Evolutionary conservation across 2,113 vertebrate genomes (phyloP), one percentile per base, ranked within the genome.

Genomic region (Engystomops pustulosus): DNA sequence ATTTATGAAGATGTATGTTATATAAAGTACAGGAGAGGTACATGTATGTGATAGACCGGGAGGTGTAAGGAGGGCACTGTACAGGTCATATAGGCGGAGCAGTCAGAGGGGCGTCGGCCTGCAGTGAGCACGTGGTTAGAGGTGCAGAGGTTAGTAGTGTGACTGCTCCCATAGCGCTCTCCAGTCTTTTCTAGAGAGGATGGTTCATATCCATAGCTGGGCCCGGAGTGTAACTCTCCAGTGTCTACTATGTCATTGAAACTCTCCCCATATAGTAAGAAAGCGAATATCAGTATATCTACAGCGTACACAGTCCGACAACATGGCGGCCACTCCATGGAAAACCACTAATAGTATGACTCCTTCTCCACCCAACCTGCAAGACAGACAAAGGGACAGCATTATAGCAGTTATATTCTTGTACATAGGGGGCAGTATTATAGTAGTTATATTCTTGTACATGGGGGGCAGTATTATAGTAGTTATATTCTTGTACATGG

Each of bases 311-410:
- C 2, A 78, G 67, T 86, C 32, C 62, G 62, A 32, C 27, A 30
- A 5, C 11, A 83, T 79, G 55, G 62, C 75, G 41, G 83, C 80
- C 83, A 81, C 84, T 85, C 77, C 86, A 17, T 9, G 65, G n/a
- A 1, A 4, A 36, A 36, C 32, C 45, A 32, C 90, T 82, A 91
- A 88, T 91, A 91, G 79, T 91, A 91, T 0, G 90, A 89, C 77
- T 91, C 91, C 82, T 91, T 91, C 85, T 91, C 91, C 85, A 91
- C 91, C 90, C 90, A 91, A 44, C 90, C 90, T 91, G 76, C 86
- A 80, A 89, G 17, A 9, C 32, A 18, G 10, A 14, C 4, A 25
- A 45, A 9, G 14, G 17, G 20, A 11, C 44, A 45, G 44, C 12
- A 45, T 45, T 45, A 45, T 45, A 45, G 44, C 12, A 45, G 44